Evolutionary conservation across 2,113 vertebrate genomes (phyloP).

Genomic region (Orthochromis malagaraziensis): DNA sequence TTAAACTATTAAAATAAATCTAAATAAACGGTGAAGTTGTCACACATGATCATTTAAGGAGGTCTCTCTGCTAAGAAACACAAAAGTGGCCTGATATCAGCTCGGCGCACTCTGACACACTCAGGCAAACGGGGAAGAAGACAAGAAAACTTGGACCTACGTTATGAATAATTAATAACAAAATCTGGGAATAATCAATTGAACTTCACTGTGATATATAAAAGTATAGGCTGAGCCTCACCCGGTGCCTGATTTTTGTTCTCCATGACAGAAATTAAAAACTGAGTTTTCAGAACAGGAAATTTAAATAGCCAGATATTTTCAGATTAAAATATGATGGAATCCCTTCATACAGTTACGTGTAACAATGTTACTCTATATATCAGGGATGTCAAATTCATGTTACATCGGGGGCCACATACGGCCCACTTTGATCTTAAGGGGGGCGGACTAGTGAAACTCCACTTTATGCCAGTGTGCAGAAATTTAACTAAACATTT

Average conservation of each 20-base stretch:
- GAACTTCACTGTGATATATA: neutral
- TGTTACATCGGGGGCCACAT: neutral
- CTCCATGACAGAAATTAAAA: neutral
- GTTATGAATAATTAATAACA: neutral
- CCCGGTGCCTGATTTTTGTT: neutral
- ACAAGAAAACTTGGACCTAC: neutral
- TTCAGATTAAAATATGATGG: neutral
- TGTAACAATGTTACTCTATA: neutral
- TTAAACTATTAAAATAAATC: neutral
- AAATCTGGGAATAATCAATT: neutral
- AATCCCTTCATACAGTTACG: neutral
- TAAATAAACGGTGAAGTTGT: neutral
- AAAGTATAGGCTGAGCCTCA: neutral
- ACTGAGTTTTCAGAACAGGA: neutral
- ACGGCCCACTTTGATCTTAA: neutral
- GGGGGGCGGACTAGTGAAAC: rapidly evolving
- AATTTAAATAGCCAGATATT: rapidly evolving
- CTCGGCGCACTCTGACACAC: neutral
- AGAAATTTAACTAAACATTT: neutral
- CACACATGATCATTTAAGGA: neutral
- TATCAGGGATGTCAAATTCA: neutral
- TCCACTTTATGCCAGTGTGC: neutral
- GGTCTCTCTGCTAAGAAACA: rapidly evolving
- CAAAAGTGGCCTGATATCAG: neutral
- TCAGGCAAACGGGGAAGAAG: neutral